Conservation (phyloP, 2,113 vertebrate genomes). For the Trematocara marginatum region DNA sequence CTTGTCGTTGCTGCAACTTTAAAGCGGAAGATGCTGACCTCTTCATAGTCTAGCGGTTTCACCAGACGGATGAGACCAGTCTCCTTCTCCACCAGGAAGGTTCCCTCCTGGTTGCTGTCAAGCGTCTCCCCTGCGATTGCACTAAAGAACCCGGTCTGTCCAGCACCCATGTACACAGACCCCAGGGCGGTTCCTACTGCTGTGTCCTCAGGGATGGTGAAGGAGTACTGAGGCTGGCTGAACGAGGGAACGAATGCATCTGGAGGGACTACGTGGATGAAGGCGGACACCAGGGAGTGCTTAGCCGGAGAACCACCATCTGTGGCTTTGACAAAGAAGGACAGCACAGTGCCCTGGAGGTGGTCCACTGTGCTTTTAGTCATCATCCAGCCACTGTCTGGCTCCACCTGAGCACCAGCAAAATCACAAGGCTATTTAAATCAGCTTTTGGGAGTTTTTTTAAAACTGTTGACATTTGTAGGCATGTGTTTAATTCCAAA, state of each 20-base stretch:
- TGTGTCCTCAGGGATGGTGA: constrained; percentile 84
- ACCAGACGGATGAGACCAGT: constrained; percentile 84
- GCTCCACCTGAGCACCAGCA: constrained; percentile 68
- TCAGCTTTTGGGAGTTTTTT: background rate
- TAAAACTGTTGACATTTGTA: background rate
- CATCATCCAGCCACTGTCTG: constrained; percentile 97
- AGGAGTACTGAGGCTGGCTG: constrained; percentile 92
- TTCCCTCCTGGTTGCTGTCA: constrained; percentile 84
- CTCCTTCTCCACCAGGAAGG: constrained; percentile 87
- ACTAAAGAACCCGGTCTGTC: constrained; percentile 76
- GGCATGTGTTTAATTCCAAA: background rate
- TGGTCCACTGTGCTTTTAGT: constrained; percentile 90
- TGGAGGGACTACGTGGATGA: constrained; percentile 88
- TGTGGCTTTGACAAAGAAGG: constrained; percentile 95
- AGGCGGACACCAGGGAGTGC: constrained; percentile 92
- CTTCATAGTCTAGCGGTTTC: constrained; percentile 86
- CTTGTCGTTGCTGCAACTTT: constrained; percentile 85
- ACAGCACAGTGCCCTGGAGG: constrained; percentile 85
- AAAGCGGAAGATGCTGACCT: constrained; percentile 81
- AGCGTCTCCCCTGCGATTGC: constrained; percentile 79
- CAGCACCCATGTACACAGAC: constrained; percentile 80
- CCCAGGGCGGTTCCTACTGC: constrained; percentile 84
- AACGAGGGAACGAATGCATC: constrained; percentile 86
- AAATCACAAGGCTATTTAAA: background rate
- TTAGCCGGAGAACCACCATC: constrained; percentile 86